Evolutionary conservation across 2,797 vertebrate species (phyloP).

Genomic region (Vireo griseus): DNA sequence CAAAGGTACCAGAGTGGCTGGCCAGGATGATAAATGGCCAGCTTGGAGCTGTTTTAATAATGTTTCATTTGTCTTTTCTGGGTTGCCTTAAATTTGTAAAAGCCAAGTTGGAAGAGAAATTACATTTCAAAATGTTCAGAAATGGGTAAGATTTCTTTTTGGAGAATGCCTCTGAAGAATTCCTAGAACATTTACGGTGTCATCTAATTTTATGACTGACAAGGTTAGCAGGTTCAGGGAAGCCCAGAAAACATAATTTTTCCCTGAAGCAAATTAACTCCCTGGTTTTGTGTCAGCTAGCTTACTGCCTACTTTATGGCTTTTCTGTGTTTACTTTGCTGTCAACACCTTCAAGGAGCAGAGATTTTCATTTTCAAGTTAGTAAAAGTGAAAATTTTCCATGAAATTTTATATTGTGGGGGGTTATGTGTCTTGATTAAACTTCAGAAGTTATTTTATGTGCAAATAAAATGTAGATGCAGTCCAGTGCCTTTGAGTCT

Average conservation of each 20-base stretch:
- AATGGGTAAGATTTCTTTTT: neutral
- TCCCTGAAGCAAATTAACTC: neutral
- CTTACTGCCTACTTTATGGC: neutral
- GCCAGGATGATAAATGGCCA: neutral
- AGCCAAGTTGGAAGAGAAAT: neutral
- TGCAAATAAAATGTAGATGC: neutral
- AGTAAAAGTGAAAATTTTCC: neutral
- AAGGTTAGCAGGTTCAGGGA: conserved; percentile 11
- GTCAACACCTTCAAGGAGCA: neutral
- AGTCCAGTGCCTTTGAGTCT: neutral
- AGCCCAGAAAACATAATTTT: neutral
- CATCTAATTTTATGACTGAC: neutral
- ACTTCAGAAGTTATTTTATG: neutral
- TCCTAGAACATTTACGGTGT: neutral
- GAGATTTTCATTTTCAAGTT: neutral
- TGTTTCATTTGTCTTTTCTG: neutral
- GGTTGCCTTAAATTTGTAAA: neutral
- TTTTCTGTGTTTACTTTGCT: neutral
- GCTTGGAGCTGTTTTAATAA: neutral
- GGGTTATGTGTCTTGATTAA: neutral
- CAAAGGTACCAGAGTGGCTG: neutral
- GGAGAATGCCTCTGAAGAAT: neutral
- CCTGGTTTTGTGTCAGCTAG: neutral
- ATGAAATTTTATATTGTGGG: neutral
- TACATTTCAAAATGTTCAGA: neutral